A percentile compares a stretch with the other conserved stretches of the same genome.
phyloP scores from a whole-genome alignment of 2,113 vertebrate genomes.

The Tupaia tana region DNA sequence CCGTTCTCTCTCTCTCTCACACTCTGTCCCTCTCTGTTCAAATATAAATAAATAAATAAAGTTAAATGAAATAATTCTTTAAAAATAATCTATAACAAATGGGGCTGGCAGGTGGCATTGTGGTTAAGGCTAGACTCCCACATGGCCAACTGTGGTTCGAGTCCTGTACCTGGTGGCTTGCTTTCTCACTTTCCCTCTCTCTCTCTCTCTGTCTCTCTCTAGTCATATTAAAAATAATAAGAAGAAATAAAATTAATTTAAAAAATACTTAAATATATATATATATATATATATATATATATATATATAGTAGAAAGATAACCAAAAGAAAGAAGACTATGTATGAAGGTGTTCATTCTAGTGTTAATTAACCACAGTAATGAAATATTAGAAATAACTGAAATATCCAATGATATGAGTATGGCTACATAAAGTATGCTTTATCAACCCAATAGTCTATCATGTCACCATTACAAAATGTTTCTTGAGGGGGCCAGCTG shows the following conservation, averaged over 20 bases:
- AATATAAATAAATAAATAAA: too few species aligned
- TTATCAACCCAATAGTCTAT: slow-evolving; percentile 36
- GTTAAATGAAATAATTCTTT: too few species aligned
- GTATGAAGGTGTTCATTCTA: slow-evolving; percentile 17
- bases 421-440: slow-evolving; percentile 46
- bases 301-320: slow-evolving; percentile 53
- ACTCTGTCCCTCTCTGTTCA: too few species aligned
- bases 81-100: too few species aligned
- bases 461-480: not conserved
- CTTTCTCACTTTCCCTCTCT: too few species aligned
- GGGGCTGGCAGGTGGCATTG: too few species aligned
- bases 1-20: too few species aligned
- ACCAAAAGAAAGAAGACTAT: slow-evolving; percentile 26
- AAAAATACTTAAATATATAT: not conserved
- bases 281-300: not conserved
- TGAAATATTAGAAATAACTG: slow-evolving; percentile 39
- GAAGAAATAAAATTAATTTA: slow-evolving; percentile 14
- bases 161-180: too few species aligned
- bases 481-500: too few species aligned
- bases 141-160: too few species aligned
- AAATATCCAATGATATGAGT: slow-evolving; percentile 19
- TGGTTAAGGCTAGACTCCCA: too few species aligned
- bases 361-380: slow-evolving; percentile 33
- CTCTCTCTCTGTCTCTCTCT: too few species aligned
- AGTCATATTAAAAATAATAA: not conserved